phyloP scores from a whole-genome alignment of 2,888 invertebrate species.

The Cerastis rubricosa region DNA sequence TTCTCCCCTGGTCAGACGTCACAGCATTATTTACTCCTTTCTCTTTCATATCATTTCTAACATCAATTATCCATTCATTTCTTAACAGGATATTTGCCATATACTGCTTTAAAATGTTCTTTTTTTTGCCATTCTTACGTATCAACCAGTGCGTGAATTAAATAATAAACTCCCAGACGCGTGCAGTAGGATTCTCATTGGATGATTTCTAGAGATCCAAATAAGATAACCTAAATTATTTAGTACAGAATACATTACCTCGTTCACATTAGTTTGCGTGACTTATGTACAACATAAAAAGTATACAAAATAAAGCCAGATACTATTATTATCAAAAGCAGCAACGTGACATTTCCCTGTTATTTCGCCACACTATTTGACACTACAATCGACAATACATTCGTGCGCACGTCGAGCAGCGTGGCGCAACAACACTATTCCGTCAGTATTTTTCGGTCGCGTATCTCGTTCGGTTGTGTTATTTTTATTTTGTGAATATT shows the following conservation, averaged over 20 bases:
- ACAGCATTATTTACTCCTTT: too few species aligned
- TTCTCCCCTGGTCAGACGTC: too few species aligned
- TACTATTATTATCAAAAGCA: neutral
- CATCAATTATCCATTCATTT: too few species aligned
- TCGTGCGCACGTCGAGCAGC: conserved; percentile 1
- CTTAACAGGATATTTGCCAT: too few species aligned
- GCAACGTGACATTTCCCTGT: conserved; percentile 15
- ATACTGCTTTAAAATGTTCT: too few species aligned
- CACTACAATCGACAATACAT: conserved; percentile 18
- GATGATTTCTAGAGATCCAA: too few species aligned
- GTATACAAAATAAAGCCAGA: neutral
- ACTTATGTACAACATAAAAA: neutral
- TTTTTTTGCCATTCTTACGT: too few species aligned
- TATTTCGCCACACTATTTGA: conserved; percentile 33
- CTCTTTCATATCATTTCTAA: too few species aligned
- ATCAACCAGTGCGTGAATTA: neutral
- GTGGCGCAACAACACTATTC: conserved; percentile 44
- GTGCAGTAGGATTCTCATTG: neutral
- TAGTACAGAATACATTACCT: neutral
- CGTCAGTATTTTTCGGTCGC: conserved; percentile 82
- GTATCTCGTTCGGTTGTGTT: conserved; percentile 79
- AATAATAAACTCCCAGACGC: neutral
- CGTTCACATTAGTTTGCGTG: neutral
- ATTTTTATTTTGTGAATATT: conserved; percentile 78
- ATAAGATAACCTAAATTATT: neutral